phyloP scores from a whole-genome alignment of 2,113 vertebrate species.

The Haemorhous mexicanus region DNA sequence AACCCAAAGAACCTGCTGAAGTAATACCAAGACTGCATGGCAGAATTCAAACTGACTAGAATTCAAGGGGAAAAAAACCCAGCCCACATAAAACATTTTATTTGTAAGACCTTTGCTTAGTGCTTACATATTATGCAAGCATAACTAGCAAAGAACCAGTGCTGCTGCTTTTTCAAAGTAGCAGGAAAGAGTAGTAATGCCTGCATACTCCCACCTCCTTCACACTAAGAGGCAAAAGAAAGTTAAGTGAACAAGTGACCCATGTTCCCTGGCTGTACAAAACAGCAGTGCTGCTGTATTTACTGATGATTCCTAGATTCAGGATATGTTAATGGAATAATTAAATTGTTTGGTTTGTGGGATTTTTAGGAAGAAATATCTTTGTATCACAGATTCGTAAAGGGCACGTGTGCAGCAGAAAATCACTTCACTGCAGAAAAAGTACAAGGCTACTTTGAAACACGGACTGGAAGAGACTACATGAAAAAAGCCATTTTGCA shows the following conservation, averaged over 20 bases:
- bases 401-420: background rate
- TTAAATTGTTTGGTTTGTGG: background rate
- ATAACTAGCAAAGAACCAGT: background rate
- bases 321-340: background rate
- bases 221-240: background rate
- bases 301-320: background rate
- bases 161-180: background rate
- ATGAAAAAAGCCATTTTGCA: background rate
- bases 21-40: background rate
- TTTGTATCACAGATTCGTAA: background rate
- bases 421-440: background rate
- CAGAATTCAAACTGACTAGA: background rate
- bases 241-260: background rate
- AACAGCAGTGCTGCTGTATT: fast-evolving
- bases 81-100: background rate
- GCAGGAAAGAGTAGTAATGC: background rate
- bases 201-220: background rate
- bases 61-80: background rate
- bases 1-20: background rate
- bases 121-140: background rate
- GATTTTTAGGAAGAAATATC: background rate
- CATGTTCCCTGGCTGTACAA: background rate
- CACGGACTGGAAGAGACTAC: background rate
- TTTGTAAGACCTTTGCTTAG: background rate
- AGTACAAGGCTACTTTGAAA: background rate